Evolutionary conservation across 2,113 vertebrate genomes (phyloP).

Genomic region (Orcinus orca): DNA sequence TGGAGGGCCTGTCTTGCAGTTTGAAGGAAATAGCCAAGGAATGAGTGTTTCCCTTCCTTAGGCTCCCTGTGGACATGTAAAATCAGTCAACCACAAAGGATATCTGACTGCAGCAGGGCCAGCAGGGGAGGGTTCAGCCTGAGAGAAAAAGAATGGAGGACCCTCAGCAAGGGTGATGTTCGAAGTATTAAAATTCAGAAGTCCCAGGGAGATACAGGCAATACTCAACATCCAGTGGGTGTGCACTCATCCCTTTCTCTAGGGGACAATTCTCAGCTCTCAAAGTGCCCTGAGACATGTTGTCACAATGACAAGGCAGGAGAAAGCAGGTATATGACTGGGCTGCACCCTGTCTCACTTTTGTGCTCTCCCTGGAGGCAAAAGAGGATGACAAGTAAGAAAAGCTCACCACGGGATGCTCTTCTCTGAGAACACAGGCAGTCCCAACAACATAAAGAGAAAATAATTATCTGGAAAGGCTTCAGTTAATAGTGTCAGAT

Average conservation of each 20-base stretch:
- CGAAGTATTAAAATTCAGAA: not conserved
- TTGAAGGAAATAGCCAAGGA: not conserved
- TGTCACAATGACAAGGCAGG: not conserved
- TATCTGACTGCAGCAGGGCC: not conserved
- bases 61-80: not conserved
- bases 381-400: not conserved
- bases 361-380: not conserved
- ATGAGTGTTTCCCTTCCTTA: not conserved
- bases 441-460: not conserved
- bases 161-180: not conserved
- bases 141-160: not conserved
- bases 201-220: not conserved
- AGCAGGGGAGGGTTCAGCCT: not conserved
- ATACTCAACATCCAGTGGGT: no score
- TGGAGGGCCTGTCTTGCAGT: no score
- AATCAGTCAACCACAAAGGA: not conserved
- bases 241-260: not conserved
- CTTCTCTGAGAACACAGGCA: not conserved
- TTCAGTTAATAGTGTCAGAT: conserved; percentile 26
- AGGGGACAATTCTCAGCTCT: not conserved
- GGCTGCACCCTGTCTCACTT: not conserved
- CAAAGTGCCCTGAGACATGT: not conserved
- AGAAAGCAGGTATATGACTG: not conserved
- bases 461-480: conserved; percentile 8
- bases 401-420: not conserved